phyloP scores from a whole-genome alignment of 2,113 vertebrate species.

The Periophthalmodon schlosseri region DNA sequence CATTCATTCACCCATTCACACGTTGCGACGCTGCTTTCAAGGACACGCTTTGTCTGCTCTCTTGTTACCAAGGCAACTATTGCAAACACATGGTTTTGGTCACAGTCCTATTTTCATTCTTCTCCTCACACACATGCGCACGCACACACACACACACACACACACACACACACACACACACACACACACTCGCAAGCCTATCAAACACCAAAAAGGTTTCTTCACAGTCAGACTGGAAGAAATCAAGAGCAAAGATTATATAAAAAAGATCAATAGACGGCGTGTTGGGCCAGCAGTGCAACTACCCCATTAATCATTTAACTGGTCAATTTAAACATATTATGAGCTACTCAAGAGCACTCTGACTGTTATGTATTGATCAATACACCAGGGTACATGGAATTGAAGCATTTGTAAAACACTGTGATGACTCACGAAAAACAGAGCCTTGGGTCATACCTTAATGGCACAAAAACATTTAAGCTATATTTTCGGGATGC shows the following conservation, averaged over 20 bases:
- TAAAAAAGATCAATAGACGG: constrained; percentile 43
- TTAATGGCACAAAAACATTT: not conserved
- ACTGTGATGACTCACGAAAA: too few relatives aligned
- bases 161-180: not conserved
- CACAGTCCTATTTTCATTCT: constrained; percentile 39
- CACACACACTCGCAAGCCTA: not conserved
- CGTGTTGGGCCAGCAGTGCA: constrained; percentile 24
- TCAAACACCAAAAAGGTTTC: constrained; percentile 2
- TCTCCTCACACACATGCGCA: not conserved
- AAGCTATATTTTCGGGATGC: too few relatives aligned
- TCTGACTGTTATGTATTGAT: constrained; percentile 36
- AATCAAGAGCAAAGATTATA: constrained; percentile 17
- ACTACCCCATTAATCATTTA: constrained; percentile 43
- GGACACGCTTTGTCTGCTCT: constrained; percentile 71
- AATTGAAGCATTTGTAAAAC: not conserved
- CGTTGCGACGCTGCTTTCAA: constrained; percentile 63
- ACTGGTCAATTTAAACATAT: constrained; percentile 28
- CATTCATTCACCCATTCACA: constrained; percentile 55
- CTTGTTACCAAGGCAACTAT: constrained; percentile 74
- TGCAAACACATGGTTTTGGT: constrained; percentile 62
- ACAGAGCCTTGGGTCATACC: not conserved
- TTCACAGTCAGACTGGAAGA: constrained; percentile 21
- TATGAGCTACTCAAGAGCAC: constrained; percentile 37
- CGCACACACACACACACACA: too few relatives aligned
- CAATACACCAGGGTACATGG: not conserved